Base-by-base conservation (phyloP, 2,888 invertebrate genomes). In the Brenthis hecate region DNA sequence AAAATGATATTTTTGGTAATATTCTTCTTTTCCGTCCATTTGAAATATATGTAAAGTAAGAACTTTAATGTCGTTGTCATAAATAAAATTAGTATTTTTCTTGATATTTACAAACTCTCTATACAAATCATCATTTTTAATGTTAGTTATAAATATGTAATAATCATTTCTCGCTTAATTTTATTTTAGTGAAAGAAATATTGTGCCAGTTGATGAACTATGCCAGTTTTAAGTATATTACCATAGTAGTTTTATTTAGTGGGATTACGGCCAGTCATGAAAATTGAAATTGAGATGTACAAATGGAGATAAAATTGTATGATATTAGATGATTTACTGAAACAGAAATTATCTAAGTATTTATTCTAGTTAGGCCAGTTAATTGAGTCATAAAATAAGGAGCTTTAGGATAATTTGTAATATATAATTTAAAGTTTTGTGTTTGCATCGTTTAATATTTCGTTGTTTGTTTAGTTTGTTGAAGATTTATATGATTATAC, bases 301-400 rank as follows among this genome's bases (percentile, higher is more conserved):
- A 91, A 91, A 90, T 83, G 77, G 81, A 77, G 76, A 73, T 70
- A 75, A 72, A 74, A 70, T 78, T 86, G 85, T 86, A 85, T 78
- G 77, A 81, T 80, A 78, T 75, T 77, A 79, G 76, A 76, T 71
- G 75, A 76, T 81, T 77, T 78, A 68, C 78, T 81, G 79, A 69
- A 74, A 73, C 43, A 74, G 66, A 69, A 72, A 71, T 73, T 73
- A 75, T 80, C 73, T 88, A 88, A 87, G 85, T 92, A 92, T 92
- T 92, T 92, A 91, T 92, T 92, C 77, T 89, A 90, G 87, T 78
- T 85, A 91, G 89, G 89, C 89, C 90, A 89, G 90, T 91, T 89
- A 82, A 85, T 85, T 90, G 87, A 92, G 92, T 92, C 91, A 91
- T 60, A 83, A 72, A 66, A 71, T 79, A 74, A 74, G 76, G 75